A percentile compares a stretch with the other conserved stretches of the same genome.
These are phyloP conservation scores for Notiomystis cincta DNA, from an alignment of 2,113 vertebrate species.

Conservation along the genomic window DNA sequence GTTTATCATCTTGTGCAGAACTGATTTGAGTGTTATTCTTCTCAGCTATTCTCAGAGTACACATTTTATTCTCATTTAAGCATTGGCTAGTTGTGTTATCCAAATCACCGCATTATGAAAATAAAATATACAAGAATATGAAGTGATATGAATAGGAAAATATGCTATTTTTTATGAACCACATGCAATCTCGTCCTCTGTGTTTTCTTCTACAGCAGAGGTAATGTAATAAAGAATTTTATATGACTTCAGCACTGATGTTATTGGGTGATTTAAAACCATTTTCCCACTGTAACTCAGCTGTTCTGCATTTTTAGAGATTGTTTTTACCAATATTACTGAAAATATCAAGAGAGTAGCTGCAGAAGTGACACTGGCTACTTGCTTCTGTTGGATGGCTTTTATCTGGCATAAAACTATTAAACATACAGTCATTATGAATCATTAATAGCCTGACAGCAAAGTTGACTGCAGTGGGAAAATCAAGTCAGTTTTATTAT, in stretches of 20 bases:
- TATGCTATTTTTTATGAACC: slow-evolving; percentile 29
- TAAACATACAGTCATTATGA: slow-evolving; percentile 76
- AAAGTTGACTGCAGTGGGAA: slow-evolving; percentile 76
- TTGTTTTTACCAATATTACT: slow-evolving; percentile 58
- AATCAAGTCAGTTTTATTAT: slow-evolving; percentile 81
- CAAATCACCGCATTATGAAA: slow-evolving; percentile 53
- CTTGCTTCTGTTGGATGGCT: slow-evolving; percentile 61
- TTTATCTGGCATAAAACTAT: slow-evolving; percentile 74
- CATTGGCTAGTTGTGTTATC: slow-evolving; percentile 55
- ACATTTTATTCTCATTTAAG: slow-evolving; percentile 55
- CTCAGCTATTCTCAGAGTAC: slow-evolving; percentile 54
- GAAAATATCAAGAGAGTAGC: slow-evolving; percentile 64
- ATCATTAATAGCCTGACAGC: slow-evolving; percentile 80
- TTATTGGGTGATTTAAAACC: slow-evolving; percentile 65
- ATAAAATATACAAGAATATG: slow-evolving; percentile 53
- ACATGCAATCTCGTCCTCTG: slow-evolving; percentile 13
- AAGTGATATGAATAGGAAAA: slow-evolving; percentile 53
- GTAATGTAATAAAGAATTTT: slow-evolving; percentile 67
- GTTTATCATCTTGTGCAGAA: slow-evolving; percentile 58
- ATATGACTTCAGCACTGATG: slow-evolving; percentile 38
- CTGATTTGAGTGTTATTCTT: slow-evolving; percentile 54
- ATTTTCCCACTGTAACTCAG: slow-evolving; percentile 63
- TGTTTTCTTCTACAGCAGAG: slow-evolving; percentile 45
- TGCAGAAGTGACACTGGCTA: slow-evolving; percentile 59
- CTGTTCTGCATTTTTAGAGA: slow-evolving; percentile 60